These are phyloP conservation scores for Antitype chi DNA, from an alignment of 2,888 invertebrate genomes.

Conservation along the genomic window DNA sequence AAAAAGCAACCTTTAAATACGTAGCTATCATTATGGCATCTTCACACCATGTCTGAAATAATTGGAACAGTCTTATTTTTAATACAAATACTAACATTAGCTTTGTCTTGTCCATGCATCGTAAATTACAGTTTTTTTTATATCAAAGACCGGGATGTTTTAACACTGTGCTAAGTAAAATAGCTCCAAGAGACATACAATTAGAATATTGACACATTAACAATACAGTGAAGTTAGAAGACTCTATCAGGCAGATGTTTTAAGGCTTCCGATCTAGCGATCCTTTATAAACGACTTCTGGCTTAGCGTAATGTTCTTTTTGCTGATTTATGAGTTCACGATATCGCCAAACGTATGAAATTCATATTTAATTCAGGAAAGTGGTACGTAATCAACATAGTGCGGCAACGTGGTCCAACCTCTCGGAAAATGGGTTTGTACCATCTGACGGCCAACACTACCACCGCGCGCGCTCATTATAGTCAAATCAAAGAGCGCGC, in stretches of 20 bases:
- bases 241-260: conserved; percentile 22
- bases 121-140: conserved; percentile 22
- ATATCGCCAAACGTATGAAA: not conserved
- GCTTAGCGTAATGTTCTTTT: not conserved
- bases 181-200: conserved; percentile 4
- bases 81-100: conserved; percentile 36
- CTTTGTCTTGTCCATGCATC: conserved; percentile 35
- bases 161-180: not conserved
- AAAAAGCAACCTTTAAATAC: conserved; percentile 34
- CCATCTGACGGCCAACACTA: no score
- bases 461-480: no score
- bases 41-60: conserved; percentile 47
- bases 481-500: no score
- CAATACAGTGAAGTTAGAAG: not conserved
- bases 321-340: not conserved
- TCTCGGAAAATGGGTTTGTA: no score
- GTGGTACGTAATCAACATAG: not conserved
- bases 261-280: not conserved
- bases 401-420: no score
- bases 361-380: not conserved
- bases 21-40: conserved; percentile 42
- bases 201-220: conserved; percentile 33
- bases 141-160: not conserved
- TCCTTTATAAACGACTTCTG: not conserved
- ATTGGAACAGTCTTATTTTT: conserved; percentile 43